These are phyloP conservation scores for Drosophila stalkeri DNA, from an alignment of 2,888 invertebrate genomes.

Conservation along the genomic window DNA sequence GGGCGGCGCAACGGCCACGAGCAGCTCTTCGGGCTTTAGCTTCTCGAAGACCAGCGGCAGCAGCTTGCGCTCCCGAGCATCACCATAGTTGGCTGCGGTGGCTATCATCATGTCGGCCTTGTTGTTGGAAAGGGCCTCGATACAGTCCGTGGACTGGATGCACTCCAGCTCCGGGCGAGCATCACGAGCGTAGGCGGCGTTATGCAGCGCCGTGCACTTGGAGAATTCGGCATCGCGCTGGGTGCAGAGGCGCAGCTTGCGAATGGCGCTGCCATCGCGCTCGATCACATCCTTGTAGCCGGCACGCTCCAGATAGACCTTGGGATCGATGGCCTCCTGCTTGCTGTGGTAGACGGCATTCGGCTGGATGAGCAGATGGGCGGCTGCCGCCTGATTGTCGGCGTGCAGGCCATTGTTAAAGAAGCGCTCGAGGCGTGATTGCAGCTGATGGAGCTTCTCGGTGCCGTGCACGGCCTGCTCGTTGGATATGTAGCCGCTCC, in stretches of 20 bases:
- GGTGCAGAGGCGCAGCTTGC: slow-evolving; percentile 89
- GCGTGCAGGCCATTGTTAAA: slow-evolving; percentile 83
- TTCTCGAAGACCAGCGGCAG: slow-evolving; percentile 83
- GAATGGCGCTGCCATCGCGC: slow-evolving; percentile 90
- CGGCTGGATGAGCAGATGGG: slow-evolving; percentile 88
- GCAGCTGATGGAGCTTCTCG: slow-evolving; percentile 80
- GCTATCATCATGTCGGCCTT: slow-evolving; percentile 81
- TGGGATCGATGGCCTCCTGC: slow-evolving; percentile 86
- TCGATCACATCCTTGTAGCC: slow-evolving; percentile 90
- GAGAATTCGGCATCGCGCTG: slow-evolving; percentile 88
- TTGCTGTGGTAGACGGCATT: slow-evolving; percentile 86
- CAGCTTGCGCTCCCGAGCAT: slow-evolving; percentile 72
- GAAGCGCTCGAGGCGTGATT: slow-evolving; percentile 83
- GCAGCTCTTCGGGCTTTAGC: slow-evolving; percentile 70
- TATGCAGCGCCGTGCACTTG: slow-evolving; percentile 91
- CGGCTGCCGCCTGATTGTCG: slow-evolving; percentile 80
- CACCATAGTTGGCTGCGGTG: slow-evolving; percentile 66
- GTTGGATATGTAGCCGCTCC: slow-evolving; percentile 91
- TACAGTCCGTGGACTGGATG: slow-evolving; percentile 87
- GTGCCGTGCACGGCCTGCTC: slow-evolving; percentile 85
- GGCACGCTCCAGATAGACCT: slow-evolving; percentile 88
- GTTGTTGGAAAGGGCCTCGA: slow-evolving; percentile 71
- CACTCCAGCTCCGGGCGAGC: slow-evolving; percentile 93
- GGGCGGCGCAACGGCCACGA: slow-evolving; percentile 83
- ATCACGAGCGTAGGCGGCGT: slow-evolving; percentile 91